A percentile compares a stretch with the other conserved stretches of the same genome.
Conservation (phyloP, 2,797 vertebrate genomes). For the Cryptoprocta ferox region DNA sequence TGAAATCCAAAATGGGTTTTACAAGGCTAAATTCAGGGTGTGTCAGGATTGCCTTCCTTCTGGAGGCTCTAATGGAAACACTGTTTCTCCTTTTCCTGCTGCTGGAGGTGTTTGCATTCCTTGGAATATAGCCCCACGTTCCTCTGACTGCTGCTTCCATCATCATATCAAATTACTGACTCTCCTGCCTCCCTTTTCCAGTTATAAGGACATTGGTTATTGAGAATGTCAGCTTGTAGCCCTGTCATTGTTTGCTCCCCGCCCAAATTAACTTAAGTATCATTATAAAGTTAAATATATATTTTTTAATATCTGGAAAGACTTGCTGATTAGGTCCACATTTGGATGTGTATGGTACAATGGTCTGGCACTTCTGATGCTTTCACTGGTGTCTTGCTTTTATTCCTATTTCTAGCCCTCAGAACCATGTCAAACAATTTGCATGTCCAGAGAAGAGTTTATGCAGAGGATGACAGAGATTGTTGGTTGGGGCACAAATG, state of each 20-base stretch:
- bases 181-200: not conserved
- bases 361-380: not conserved
- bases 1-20: not conserved
- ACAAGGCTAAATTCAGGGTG: not conserved
- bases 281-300: not conserved
- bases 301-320: not conserved
- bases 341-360: not conserved
- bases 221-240: not conserved
- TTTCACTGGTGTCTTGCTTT: not conserved
- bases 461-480: slow-evolving; percentile 82
- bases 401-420: slow-evolving; percentile 66
- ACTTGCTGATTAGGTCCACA: not conserved
- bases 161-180: not conserved
- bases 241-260: not conserved
- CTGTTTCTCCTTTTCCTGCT: not conserved
- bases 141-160: not conserved
- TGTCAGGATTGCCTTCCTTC: not conserved
- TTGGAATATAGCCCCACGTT: fast-evolving
- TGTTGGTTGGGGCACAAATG: slow-evolving; percentile 85
- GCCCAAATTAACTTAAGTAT: not conserved
- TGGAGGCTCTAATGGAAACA: not conserved
- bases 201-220: not conserved
- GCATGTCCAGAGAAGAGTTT: slow-evolving; percentile 88
- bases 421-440: slow-evolving; percentile 68
- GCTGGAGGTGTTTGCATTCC: not conserved